Percentiles rank a stretch among this genome's conserved stretches.
These are phyloP conservation scores for Calosoma granatense DNA, from an alignment of 1,140 invertebrate species.

Conservation along the genomic window DNA sequence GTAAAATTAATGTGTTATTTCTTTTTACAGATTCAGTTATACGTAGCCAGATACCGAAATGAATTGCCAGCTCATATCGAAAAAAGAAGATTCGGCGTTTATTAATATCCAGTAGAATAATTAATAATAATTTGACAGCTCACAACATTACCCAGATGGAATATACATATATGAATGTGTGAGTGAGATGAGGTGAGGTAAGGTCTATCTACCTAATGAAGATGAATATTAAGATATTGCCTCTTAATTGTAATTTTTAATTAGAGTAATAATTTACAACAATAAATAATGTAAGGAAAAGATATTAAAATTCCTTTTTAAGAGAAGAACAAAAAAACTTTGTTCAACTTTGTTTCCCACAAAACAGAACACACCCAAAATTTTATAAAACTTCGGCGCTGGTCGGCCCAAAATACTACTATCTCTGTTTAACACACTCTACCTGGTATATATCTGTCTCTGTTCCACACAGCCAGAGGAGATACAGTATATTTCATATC, in stretches of 20 bases:
- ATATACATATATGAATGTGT: too few relatives aligned
- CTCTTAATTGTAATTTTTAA: neutral
- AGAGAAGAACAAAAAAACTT: neutral
- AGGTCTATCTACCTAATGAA: too few relatives aligned
- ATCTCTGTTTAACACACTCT: neutral
- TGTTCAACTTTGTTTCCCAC: neutral
- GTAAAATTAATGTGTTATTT: too few relatives aligned
- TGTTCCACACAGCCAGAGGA: neutral
- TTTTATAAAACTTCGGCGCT: neutral
- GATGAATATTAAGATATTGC: neutral
- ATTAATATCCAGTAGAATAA: too few relatives aligned
- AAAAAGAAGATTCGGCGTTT: too few relatives aligned
- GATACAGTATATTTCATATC: neutral
- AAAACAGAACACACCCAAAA: conserved; percentile 5
- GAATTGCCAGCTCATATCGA: too few relatives aligned
- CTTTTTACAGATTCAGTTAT: too few relatives aligned
- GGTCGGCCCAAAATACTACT: neutral
- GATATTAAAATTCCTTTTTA: neutral
- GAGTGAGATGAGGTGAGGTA: too few relatives aligned
- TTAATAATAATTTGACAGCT: too few relatives aligned
- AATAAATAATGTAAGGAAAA: neutral
- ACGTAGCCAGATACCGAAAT: too few relatives aligned
- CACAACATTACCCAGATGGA: too few relatives aligned
- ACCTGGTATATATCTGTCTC: neutral
- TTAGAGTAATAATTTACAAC: neutral